A percentile compares a stretch with the other conserved stretches of the same genome.
phyloP scores from a whole-genome alignment of 1,140 invertebrate species.

The Lucilia sericata region DNA sequence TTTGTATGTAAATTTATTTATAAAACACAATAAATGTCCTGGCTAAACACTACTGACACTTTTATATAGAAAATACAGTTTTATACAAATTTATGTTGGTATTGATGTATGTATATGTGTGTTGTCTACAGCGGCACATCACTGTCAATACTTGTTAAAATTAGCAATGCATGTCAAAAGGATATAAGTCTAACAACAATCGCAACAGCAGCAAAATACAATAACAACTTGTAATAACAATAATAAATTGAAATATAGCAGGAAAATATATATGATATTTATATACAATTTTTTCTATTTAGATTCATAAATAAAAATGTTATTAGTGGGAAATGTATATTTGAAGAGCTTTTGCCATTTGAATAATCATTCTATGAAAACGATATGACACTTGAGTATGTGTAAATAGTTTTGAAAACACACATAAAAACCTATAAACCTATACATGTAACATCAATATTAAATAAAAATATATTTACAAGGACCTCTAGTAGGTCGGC shows the following conservation, averaged over 20 bases:
- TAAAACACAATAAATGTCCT: conserved; percentile 31
- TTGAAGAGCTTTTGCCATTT: neutral
- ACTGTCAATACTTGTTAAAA: conserved; percentile 39
- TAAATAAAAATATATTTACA: neutral
- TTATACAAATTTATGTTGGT: neutral
- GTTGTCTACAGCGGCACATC: neutral
- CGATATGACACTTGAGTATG: conserved; percentile 22
- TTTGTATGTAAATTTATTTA: conserved; percentile 36
- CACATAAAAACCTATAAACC: neutral
- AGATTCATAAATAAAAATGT: too few species aligned
- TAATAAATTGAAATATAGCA: neutral
- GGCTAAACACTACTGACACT: neutral
- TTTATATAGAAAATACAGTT: neutral
- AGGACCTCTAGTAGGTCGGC: neutral
- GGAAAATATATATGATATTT: neutral
- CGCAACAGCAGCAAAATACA: too few species aligned
- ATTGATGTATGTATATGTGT: neutral
- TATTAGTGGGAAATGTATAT: too few species aligned
- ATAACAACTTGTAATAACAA: neutral
- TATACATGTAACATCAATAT: neutral
- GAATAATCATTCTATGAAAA: neutral
- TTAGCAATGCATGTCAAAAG: conserved; percentile 42
- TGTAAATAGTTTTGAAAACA: neutral
- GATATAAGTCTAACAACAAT: neutral
- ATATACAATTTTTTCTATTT: neutral